Base-by-base conservation (phyloP, 2,888 invertebrate species). In the Ophion ellenae region DNA sequence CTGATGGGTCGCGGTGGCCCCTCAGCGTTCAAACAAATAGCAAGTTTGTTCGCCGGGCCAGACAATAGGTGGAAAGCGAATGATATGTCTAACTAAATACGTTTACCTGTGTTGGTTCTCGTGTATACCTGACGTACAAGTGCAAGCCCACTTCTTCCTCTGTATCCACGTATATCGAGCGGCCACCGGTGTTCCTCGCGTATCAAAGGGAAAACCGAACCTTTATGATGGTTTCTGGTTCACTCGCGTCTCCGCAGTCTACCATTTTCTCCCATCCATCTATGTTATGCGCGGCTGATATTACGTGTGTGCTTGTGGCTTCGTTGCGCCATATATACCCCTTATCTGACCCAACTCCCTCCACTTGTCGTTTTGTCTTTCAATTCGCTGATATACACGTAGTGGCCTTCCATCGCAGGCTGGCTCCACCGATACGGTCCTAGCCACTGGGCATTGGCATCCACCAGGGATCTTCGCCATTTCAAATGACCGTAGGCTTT, bases 61-160 rank as follows among this genome's bases (percentile, higher is more conserved):
- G 88, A 93, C 92, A 93, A 93, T 94, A 91, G 92, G 89, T 92
- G 88, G 91, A 93, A 93, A 93, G 92, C 93, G 92, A 93, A 93
- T 93, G 93, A 93, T 93, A 93, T 92, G 92, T 93, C 92, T 92
- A 93, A 93, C 93, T 93, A 92, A 93, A 93, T 93, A 91, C 91
- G 92, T 92, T 92, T 90, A 90, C 89, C 90, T 90, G 90, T 91
- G 89, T 89, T 76, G 63, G 74, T 83, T 75, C 84, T 70, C 90
- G 90, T 91, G 89, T 89, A 73, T 74, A 71, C 63, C 40, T 45
- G 66, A 57, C 81, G 67, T 63, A 53, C 47, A 71, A 45, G 71
- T 53, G 20, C 28, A 79, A 57, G 57, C 53, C 53, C 53, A 14
- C 53, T 17, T 53, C 53, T 53, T 53, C 53, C 14, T 74, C 63